Evolutionary conservation across 2,888 invertebrate genomes (phyloP).

Genomic region (Hyalella azteca): DNA sequence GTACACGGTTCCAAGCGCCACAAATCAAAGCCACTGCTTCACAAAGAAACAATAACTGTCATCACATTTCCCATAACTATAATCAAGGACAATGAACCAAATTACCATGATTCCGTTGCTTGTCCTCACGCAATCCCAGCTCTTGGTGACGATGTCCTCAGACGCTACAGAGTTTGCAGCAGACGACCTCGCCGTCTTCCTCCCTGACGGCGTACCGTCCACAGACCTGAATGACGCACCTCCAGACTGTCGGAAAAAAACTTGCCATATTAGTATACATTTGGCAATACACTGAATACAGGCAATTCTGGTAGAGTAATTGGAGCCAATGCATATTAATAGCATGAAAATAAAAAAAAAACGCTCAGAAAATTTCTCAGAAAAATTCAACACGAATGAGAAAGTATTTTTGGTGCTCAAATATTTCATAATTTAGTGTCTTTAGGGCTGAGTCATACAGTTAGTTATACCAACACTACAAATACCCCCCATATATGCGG

Average conservation of each 20-base stretch:
- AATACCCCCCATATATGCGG: not conserved
- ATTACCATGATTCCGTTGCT: constrained; percentile 97
- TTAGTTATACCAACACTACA: not conserved
- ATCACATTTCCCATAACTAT: no score
- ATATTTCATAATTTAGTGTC: no score
- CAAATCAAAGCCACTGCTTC: constrained; percentile 40
- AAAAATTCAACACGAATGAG: no score
- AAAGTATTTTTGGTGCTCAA: no score
- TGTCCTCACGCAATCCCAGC: constrained; percentile 92
- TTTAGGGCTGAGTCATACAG: not conserved
- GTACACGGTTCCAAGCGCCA: not conserved
- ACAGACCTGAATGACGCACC: constrained; percentile 1
- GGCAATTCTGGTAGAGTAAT: no score
- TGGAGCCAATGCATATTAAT: no score
- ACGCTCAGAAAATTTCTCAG: no score
- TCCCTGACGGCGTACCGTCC: not conserved
- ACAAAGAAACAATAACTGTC: no score
- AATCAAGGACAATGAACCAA: no score
- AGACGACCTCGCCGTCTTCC: not conserved
- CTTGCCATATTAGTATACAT: not conserved
- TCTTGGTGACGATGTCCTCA: constrained; percentile 86
- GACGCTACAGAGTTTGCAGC: constrained; percentile 1
- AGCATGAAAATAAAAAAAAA: no score
- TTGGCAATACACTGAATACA: no score
- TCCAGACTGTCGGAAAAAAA: constrained; percentile 19